Evolutionary conservation across 1,140 invertebrate genomes (phyloP).

Genomic region (Psix sp.): DNA sequence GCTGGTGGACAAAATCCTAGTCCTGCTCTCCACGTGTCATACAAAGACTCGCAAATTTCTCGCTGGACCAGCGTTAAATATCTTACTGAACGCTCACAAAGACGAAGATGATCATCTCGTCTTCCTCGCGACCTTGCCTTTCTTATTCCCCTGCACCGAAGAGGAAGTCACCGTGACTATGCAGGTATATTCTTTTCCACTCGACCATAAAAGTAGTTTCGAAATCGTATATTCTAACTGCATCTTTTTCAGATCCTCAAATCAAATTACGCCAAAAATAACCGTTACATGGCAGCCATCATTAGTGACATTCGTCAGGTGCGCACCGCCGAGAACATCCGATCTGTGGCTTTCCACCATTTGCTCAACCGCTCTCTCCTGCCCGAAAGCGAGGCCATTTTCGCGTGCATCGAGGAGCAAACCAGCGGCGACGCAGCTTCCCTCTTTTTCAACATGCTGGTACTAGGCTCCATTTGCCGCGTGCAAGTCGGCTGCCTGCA

Average conservation of each 20-base stretch:
- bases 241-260: slow-evolving; percentile 59
- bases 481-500: slow-evolving; percentile 65
- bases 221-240: too few relatives aligned
- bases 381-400: slow-evolving; percentile 64
- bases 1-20: slow-evolving; percentile 67
- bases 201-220: background rate
- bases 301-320: slow-evolving; percentile 68
- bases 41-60: slow-evolving; percentile 51
- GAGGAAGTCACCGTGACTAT: slow-evolving; percentile 74
- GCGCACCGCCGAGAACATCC: slow-evolving; percentile 62
- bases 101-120: slow-evolving; percentile 66
- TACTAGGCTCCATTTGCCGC: slow-evolving; percentile 71
- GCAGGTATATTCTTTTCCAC: slow-evolving; percentile 64
- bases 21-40: slow-evolving; percentile 68
- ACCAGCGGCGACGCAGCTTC: slow-evolving; percentile 64
- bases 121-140: slow-evolving; percentile 78
- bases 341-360: slow-evolving; percentile 69
- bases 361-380: slow-evolving; percentile 67
- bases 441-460: slow-evolving; percentile 72
- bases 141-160: slow-evolving; percentile 78
- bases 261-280: slow-evolving; percentile 75
- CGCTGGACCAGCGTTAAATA: slow-evolving; percentile 66
- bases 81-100: slow-evolving; percentile 67
- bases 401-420: slow-evolving; percentile 65
- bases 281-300: slow-evolving; percentile 70